phyloP scores from a whole-genome alignment of 2,888 invertebrate species.

The Drosophila subquinaria region DNA sequence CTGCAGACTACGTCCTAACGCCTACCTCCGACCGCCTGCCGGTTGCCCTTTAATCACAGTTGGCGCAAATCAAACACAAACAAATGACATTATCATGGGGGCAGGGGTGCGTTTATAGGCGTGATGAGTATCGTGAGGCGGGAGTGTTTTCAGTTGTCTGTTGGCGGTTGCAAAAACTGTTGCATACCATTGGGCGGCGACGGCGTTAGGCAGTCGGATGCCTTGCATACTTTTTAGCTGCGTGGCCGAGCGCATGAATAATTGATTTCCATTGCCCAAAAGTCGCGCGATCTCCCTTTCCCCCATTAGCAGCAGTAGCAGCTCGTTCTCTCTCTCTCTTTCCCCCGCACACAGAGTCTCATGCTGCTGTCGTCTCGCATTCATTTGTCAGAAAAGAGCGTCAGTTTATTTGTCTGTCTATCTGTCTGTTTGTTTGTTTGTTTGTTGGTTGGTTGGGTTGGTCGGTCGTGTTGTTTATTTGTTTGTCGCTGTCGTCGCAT shows the following conservation, averaged over 20 bases:
- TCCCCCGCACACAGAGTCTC: slow-evolving; percentile 10
- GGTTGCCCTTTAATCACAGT: slow-evolving; percentile 75
- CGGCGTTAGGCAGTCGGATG: slow-evolving; percentile 45
- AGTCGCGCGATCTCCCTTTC: slow-evolving; percentile 25
- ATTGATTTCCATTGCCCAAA: slow-evolving; percentile 80
- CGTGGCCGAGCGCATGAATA: slow-evolving; percentile 79
- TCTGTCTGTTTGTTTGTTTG: slow-evolving; percentile 27
- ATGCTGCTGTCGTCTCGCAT: slow-evolving; percentile 50
- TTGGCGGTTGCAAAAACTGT: slow-evolving; percentile 61
- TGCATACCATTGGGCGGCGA: slow-evolving; percentile 57
- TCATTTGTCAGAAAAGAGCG: slow-evolving; percentile 69
- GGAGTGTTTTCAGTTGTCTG: slow-evolving; percentile 18
- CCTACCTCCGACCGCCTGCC: slow-evolving; percentile 4
- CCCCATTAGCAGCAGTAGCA: not conserved
- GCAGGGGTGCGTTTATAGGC: slow-evolving; percentile 6
- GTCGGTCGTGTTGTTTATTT: slow-evolving; percentile 61
- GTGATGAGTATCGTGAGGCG: not conserved
- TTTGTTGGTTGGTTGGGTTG: slow-evolving; percentile 32
- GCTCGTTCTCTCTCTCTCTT: not conserved
- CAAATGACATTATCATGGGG: slow-evolving; percentile 64
- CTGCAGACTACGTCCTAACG: slow-evolving; percentile 13
- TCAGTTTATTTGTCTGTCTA: slow-evolving; percentile 60
- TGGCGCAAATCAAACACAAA: slow-evolving; percentile 75
- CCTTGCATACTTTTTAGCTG: slow-evolving; percentile 73
- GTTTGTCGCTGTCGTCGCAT: slow-evolving; percentile 69